Evolutionary conservation across 2,113 vertebrate species (phyloP).

Genomic region (Laticauda laticaudata): DNA sequence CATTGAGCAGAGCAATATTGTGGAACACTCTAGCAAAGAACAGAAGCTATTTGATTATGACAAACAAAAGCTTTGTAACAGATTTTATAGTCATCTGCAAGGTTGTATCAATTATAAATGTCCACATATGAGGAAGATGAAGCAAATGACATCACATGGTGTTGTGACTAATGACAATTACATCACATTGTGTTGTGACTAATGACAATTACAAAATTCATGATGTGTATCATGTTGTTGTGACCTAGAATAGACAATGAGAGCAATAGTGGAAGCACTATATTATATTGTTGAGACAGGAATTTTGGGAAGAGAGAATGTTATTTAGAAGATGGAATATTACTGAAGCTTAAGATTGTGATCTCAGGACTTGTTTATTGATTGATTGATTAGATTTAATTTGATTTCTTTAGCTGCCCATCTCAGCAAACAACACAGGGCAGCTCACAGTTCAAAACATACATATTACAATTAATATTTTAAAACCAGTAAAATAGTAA

Average conservation of each 20-base stretch:
- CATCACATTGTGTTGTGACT: neutral
- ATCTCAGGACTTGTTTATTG: neutral
- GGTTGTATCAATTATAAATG: neutral
- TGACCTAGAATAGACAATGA: neutral
- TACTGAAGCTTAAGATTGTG: neutral
- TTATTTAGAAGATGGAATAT: neutral
- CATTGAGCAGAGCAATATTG: slow-evolving; percentile 33
- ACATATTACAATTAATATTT: too few species aligned
- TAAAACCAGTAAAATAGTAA: too few species aligned
- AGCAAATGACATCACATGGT: neutral
- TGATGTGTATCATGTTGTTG: neutral
- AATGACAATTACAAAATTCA: neutral
- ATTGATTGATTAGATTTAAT: too few species aligned
- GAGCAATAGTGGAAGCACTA: neutral
- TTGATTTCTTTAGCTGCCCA: too few species aligned
- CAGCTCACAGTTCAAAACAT: too few species aligned
- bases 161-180: neutral
- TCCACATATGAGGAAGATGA: neutral
- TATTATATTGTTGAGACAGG: neutral
- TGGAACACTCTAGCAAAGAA: neutral
- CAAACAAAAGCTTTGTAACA: neutral
- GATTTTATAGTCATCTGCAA: neutral
- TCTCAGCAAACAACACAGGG: too few species aligned
- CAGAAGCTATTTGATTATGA: neutral
- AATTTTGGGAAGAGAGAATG: neutral